Conservation (phyloP, 1,140 invertebrate genomes). For the Bombus consobrinus region DNA sequence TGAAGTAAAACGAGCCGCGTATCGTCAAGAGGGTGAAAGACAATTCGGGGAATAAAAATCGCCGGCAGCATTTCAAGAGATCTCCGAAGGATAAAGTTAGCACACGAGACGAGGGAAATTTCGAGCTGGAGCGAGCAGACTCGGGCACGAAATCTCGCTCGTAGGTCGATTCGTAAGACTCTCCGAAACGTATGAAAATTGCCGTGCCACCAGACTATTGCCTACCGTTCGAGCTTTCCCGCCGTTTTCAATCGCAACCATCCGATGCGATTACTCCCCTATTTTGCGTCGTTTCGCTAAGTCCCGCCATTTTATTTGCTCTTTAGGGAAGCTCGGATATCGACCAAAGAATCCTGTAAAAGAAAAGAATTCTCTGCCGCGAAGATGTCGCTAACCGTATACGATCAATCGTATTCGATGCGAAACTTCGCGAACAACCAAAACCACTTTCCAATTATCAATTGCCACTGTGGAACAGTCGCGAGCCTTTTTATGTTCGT, state of each 20-base stretch:
- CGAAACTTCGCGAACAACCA: neutral
- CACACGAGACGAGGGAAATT: neutral
- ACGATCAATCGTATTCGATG: neutral
- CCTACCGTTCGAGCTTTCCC: neutral
- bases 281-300: constrained; percentile 15
- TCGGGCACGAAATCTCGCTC: neutral
- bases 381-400: neutral
- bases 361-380: neutral
- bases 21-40: constrained; percentile 31
- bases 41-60: constrained; percentile 35
- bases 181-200: constrained; percentile 34
- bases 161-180: neutral
- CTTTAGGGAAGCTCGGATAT: neutral
- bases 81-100: constrained; percentile 20
- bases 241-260: constrained; percentile 34
- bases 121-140: neutral
- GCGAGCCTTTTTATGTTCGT: rapidly evolving
- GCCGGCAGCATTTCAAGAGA: constrained; percentile 12
- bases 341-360: neutral
- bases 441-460: neutral
- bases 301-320: neutral
- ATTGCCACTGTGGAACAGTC: neutral
- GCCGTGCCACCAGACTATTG: neutral
- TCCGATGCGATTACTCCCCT: constrained; percentile 18
- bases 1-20: neutral